These are phyloP conservation scores for Conger conger DNA, from an alignment of 2,113 vertebrate species.

Conservation along the genomic window DNA sequence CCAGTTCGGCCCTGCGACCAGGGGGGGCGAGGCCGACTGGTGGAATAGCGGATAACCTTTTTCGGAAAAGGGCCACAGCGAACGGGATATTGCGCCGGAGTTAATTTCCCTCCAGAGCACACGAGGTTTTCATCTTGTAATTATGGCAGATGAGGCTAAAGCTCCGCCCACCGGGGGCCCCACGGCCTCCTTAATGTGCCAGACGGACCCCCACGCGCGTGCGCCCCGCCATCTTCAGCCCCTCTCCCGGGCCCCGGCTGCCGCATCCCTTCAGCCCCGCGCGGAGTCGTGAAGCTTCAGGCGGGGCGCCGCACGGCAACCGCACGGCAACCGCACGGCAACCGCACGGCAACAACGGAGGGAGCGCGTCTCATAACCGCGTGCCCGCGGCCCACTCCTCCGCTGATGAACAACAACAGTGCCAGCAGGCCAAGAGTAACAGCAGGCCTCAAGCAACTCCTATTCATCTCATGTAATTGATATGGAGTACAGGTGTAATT, in stretches of 20 bases:
- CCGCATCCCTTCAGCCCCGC: background rate
- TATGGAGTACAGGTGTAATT: background rate
- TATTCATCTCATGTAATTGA: background rate
- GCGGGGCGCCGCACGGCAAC: no score
- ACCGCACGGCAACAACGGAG: background rate
- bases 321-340: background rate
- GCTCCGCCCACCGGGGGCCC: no score
- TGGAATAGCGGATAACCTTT: background rate
- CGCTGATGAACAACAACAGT: background rate
- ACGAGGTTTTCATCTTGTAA: background rate
- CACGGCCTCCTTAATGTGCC: background rate
- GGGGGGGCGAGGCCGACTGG: background rate
- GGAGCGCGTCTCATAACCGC: background rate
- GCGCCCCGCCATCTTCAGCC: background rate
- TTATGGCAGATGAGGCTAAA: no score
- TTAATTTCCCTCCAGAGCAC: background rate
- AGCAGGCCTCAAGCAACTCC: background rate
- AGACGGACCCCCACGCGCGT: background rate
- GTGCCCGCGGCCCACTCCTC: background rate
- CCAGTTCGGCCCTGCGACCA: background rate
- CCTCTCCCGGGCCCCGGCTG: background rate
- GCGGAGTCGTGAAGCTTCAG: background rate
- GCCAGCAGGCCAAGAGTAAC: no score
- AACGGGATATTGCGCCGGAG: background rate
- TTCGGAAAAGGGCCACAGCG: background rate